These are phyloP conservation scores for Platycercus adscitus DNA, from an alignment of 2,113 vertebrate species.

Conservation along the genomic window DNA sequence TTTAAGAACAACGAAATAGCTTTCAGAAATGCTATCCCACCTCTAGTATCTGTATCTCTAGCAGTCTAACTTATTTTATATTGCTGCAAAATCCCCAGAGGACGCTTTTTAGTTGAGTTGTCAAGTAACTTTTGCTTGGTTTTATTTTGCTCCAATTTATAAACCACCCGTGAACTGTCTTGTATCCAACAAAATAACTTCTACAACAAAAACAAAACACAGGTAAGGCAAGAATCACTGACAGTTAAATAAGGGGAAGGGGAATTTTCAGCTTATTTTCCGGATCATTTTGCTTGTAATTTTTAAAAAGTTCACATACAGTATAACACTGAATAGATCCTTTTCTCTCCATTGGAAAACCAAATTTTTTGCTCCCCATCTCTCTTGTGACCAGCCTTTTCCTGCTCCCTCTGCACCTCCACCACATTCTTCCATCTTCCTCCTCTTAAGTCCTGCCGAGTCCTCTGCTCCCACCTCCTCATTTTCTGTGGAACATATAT, in stretches of 20 bases:
- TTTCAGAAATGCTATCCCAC: not conserved
- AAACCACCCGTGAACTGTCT: conserved; percentile 88
- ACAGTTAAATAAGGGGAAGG: not conserved
- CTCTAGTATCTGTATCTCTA: not conserved
- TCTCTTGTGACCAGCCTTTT: not conserved
- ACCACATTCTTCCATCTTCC: not conserved
- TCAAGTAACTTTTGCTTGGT: conserved; percentile 38
- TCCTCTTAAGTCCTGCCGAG: not conserved
- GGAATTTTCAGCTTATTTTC: not conserved
- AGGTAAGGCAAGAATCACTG: not conserved
- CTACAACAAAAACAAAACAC: not conserved
- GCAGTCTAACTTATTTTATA: conserved; percentile 78
- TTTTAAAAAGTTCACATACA: not conserved
- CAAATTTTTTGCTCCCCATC: not conserved
- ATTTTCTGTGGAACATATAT: not conserved
- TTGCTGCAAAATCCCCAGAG: conserved; percentile 69
- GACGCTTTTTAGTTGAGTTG: conserved; percentile 33
- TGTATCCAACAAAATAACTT: conserved; percentile 90
- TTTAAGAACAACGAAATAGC: not conserved
- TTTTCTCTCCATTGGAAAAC: not conserved
- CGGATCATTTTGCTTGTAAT: not conserved
- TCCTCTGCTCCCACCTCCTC: not conserved
- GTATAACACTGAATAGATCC: not conserved
- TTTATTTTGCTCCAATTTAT: conserved; percentile 80
- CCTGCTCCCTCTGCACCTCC: not conserved